Conservation (phyloP, 2,888 invertebrate genomes). For the Tachina lurida region DNA sequence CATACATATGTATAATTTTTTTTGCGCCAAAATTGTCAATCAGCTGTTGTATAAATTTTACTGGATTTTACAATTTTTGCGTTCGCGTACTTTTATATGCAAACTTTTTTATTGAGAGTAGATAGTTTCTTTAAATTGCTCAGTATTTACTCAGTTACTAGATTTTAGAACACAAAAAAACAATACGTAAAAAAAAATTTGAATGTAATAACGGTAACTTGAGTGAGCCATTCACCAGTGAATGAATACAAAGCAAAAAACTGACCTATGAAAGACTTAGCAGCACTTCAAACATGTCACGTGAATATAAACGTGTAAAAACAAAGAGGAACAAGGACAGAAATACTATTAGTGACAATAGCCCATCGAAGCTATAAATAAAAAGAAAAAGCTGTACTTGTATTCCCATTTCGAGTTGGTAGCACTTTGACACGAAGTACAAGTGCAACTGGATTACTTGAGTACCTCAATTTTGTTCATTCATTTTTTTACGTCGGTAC, state of each 20-base stretch:
- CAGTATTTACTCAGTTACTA: no score
- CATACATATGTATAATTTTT: no score
- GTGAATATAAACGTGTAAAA: conserved; percentile 69
- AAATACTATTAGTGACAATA: not conserved
- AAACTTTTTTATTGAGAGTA: no score
- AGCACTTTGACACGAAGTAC: conserved; percentile 69
- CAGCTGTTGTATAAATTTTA: no score
- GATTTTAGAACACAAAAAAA: no score
- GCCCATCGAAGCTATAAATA: not conserved
- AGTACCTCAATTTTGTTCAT: conserved; percentile 65
- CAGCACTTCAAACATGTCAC: conserved; percentile 70
- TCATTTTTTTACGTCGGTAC: conserved; percentile 66
- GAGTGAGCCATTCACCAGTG: not conserved
- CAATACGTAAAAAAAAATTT: no score
- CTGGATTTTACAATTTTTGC: no score
- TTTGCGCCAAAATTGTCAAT: no score
- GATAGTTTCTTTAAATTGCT: no score
- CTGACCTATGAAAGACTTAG: conserved; percentile 31
- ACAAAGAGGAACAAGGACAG: conserved; percentile 31
- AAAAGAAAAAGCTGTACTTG: not conserved
- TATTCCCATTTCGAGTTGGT: conserved; percentile 36
- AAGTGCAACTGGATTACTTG: conserved; percentile 48
- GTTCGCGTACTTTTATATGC: no score
- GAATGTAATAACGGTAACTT: not conserved
- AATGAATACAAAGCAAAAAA: not conserved